Base-by-base conservation (phyloP, 2,113 vertebrate genomes). In the Junco hyemalis region DNA sequence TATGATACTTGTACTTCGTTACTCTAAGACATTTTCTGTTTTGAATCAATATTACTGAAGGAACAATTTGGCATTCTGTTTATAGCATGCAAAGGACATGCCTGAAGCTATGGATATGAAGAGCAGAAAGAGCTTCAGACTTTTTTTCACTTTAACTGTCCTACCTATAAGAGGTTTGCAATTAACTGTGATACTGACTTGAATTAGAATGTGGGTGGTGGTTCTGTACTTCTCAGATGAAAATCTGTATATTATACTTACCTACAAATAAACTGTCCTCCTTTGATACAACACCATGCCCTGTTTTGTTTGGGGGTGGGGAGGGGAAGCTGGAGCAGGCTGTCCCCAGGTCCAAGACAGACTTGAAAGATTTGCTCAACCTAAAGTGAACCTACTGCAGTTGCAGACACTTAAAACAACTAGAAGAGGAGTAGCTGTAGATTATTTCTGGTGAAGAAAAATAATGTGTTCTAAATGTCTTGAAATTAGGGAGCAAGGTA, bases 81-180 rank as follows among this genome's bases (percentile, higher is more conserved):
- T 74, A 63, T 14, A 57, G 8, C 16, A 61, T 31, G 77, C 38
- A 82, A 88, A 76, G 81, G 56, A 61, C 44, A 50, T 33, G 29
- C 24, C 86, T 81, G 81, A 89, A 84, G 17, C 28, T 89, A 35
- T 5, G 16, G 31, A 71, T 44, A 60, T 25, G 38, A 96, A 84
- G 17, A 81, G 8, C 38, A 87, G 73, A 59, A 79, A 85, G 60
- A 18, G 29, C 44, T 89, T 71, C 31, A 73, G 42, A 29, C 23
- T 40, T 81, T 92, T 93, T 94, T 81, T 44, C 68, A 84, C 23
- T 79, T 25, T 47, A 74, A 87, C 38, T 64, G 28, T 95, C 20
- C n/a, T 87, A n/a, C 31, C 69, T 54, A 33, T 35, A 92, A 60
- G 36, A 88, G 26, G 35, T 66, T 61, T 91, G 28, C 69, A 86